These are phyloP conservation scores for Ypsolopha scabrella DNA, from an alignment of 2,888 invertebrate species.

Conservation along the genomic window DNA sequence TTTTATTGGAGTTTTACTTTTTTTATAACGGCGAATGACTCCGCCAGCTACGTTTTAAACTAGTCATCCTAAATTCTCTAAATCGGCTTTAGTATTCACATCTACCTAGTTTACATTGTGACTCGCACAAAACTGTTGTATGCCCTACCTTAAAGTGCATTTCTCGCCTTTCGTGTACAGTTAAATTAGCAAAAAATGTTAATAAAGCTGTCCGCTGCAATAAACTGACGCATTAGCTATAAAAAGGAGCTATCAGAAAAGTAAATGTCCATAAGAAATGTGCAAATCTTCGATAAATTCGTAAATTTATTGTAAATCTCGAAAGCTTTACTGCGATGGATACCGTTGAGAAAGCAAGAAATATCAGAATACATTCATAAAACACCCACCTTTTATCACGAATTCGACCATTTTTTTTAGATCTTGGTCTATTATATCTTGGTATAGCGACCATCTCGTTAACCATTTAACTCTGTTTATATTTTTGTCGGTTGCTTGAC, in stretches of 20 bases:
- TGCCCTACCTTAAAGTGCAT: background rate
- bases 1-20: background rate
- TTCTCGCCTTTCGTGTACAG: background rate
- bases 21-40: too few relatives aligned
- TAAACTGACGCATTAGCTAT: constrained; percentile 19
- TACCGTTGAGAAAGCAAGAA: constrained; percentile 22
- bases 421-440: background rate
- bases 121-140: background rate
- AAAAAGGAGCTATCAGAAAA: constrained; percentile 16
- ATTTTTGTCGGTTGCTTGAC: background rate
- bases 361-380: constrained; percentile 13
- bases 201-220: constrained; percentile 20
- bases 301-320: constrained; percentile 16
- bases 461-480: background rate
- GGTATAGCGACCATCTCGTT: background rate
- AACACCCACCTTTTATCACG: background rate
- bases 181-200: constrained; percentile 14
- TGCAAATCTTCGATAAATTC: constrained; percentile 16
- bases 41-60: background rate
- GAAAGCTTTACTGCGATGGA: constrained; percentile 15
- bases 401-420: background rate
- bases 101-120: background rate
- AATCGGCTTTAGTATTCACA: background rate
- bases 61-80: background rate
- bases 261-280: constrained; percentile 17